phyloP scores from a whole-genome alignment of 2,113 vertebrate species.

The Microcebus jonahi region DNA sequence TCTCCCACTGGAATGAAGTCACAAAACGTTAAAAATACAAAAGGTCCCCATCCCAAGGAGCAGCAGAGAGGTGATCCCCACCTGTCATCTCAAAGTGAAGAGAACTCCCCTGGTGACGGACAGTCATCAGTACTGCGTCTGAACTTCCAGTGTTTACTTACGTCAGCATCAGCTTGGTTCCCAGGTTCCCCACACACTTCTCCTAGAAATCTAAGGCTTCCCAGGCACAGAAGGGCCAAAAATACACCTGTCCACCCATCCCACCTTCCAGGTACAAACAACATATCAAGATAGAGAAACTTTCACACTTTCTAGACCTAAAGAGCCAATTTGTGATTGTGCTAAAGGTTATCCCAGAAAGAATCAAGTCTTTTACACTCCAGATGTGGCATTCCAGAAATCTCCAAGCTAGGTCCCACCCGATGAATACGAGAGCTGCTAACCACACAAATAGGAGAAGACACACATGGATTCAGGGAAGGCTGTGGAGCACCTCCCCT shows the following conservation, averaged over 20 bases:
- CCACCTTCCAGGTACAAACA: not conserved
- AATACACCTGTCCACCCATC: not conserved
- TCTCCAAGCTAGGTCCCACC: not conserved
- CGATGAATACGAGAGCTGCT: not conserved
- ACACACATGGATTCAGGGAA: not conserved
- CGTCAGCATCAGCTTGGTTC: not conserved
- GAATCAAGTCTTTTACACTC: not conserved
- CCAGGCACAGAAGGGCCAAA: not conserved
- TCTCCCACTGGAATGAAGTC: slow-evolving; percentile 23
- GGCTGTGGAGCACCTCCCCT: not conserved
- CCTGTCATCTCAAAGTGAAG: not conserved
- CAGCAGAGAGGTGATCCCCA: not conserved
- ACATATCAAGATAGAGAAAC: not conserved
- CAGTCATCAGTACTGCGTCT: not conserved
- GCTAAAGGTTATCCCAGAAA: not conserved
- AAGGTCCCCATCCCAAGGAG: not conserved
- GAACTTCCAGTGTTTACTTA: not conserved
- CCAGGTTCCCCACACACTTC: not conserved
- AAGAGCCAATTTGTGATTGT: not conserved
- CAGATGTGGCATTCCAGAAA: slow-evolving; percentile 1
- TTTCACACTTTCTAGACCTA: not conserved
- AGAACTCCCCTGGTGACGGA: not conserved
- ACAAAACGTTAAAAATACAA: slow-evolving; percentile 6
- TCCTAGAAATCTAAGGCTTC: not conserved
- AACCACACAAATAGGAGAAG: not conserved